Base-by-base conservation (phyloP, 1,140 invertebrate species). In the Trachymyrmex septentrionalis region DNA sequence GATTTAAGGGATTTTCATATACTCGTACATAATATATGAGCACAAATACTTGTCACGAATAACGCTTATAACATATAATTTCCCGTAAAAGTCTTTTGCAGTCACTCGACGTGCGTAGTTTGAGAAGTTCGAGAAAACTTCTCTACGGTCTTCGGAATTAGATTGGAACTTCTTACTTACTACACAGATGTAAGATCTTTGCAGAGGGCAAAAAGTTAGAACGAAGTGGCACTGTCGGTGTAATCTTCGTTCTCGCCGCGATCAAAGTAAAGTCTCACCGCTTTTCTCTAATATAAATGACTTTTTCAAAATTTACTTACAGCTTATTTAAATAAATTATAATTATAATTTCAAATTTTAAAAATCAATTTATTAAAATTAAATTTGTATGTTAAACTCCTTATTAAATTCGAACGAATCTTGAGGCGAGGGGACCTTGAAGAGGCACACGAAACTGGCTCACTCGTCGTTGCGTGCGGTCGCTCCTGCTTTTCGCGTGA, bases 401-500 rank as follows among this genome's bases (percentile, higher is more conserved):
- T 34, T 30, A n/a, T 50, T 7, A 30, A 64, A 64, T 48, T 78
- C 27, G 3, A 78, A 77, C 27, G 61, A 67, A 80, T 16, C 9
- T 55, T 16, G 19, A 57, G 14, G 14, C 27, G 71, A 55, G 38
- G 16, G 57, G 59, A 76, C 71, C 72, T 85, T 85, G 81, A 76
- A 76, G 66, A 71, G 30, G 16, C 55, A 30, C 50, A 57, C 66
- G 78, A 71, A 81, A 81, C 77, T 81, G 30, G 78, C 64, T 71
- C 64, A 50, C 38, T 59, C 24, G 78, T 87, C 38, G 30, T 85
- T 76, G 81, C 66, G 76, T 88, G 75, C 64, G 50, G 63, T 76
- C 69, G 16, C 24, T 86, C 77, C 73, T 88, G 66, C 61, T 69
- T 86, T 86, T 86, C 76, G 85, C 85, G 76, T 82, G 85, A 86